Evolutionary conservation across 2,113 vertebrate species (phyloP), one percentile per base, ranked within the genome.

Genomic region (Manacus vitellinus): DNA sequence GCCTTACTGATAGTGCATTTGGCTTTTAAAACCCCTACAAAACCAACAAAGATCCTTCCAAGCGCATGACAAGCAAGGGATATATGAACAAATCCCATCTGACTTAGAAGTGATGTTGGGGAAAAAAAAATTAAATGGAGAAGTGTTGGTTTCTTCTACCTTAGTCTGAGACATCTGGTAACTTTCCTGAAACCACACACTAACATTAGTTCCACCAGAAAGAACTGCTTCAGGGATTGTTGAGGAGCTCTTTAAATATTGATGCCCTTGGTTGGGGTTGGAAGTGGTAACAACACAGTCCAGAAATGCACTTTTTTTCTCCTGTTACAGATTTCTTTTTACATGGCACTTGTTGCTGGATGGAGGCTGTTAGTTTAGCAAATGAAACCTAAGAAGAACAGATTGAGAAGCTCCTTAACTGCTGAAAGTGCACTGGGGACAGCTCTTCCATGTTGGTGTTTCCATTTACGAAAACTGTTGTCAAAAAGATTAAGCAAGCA

Each of bases 1-100:
- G 15, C 12, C 21, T 49, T 21, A 54, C 12, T 1, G 1, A 10
- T 10, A 54, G 4, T 8, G 7, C 21, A 33, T 1, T 1, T 23
- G 75, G 18, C 7, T 89, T 85, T 81, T 51, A 68, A 89, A 78
- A 5, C 28, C 8, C 5, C 20, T 68, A 24, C 2, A 35, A 8
- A 61, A 28, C 7, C 39, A 75, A 23, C 25, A 59, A 43, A 83
- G 30, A 44, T 30, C 12, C 30, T 92, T 19, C 18, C 22, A 85
- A 73, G 8, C 59, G 9, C 17, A 23, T 79, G 46, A 37, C 62
- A 93, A 83, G 18, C 28, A 76, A 44, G 14, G 20, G 20, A 12
- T 33, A 31, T n/a, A 51, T 46, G 41, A 90, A 55, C 54, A 86
- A 67, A 54, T 49, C 41, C 37, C 90, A 25, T 20, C 20, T 67